Evolutionary conservation across 2,888 invertebrate species (phyloP), one percentile per base, ranked within the genome.

Genomic region (Callyntrura guangdongensis): DNA sequence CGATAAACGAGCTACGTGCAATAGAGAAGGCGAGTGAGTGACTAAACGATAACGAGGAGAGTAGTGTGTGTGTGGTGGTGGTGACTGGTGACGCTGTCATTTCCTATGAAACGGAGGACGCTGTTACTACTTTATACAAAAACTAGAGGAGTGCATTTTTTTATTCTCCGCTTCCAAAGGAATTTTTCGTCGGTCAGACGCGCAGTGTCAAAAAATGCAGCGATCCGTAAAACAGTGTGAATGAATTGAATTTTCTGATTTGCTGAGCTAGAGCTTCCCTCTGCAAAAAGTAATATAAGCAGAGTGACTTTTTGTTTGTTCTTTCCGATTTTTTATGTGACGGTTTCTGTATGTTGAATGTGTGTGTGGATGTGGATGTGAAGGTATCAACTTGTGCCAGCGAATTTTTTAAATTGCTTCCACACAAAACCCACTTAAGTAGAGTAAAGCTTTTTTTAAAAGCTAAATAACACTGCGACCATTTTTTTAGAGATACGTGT

Each of bases 151-250:
- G 59, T 59, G n/a, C n/a, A n/a, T 59, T 59, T 11, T 59, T 22
- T 22, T 4, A 22, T 74, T 49, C 14, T 36, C 74, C 22, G n/a
- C 59, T 53, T 67, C 45, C 79, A 36, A 79, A 79, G 56, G 86
- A 86, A 86, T 79, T 86, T 86, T 47, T 45, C n/a, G 85, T 64
- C 79, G 77, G 86, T 79, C 86, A 79, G 86, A 45, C 61, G 25
- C 9, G 72, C n/a, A 64, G 79, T 86, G 53, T 64, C 74, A 79
- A 86, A 79, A 86, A 79, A 79, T 79, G 79, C 86, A 86, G 45
- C 79, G 79, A 79, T 86, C 86, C 86, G 79, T 79, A 22, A 86
- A 86, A 64, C 64, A 45, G 72, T 20, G 69, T 64, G 79, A 67
- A 86, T 79, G 86, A 67, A 86, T 67, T 79, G 86, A 27, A 86